phyloP scores from a whole-genome alignment of 2,888 invertebrate species.

The Harpalus rubripes region DNA sequence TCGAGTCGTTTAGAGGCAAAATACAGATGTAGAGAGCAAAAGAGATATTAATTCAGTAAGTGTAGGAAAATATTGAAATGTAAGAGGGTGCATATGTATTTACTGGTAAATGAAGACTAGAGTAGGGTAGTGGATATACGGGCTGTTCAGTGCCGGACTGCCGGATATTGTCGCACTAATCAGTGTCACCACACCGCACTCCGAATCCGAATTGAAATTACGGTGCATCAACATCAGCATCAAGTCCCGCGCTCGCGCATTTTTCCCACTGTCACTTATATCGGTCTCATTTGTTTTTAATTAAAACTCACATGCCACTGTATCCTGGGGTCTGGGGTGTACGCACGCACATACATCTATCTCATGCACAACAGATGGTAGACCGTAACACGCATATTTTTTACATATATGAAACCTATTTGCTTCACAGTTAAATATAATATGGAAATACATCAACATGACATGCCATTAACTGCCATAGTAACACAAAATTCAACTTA shows the following conservation, averaged over 20 bases:
- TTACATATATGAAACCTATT: constrained; percentile 35
- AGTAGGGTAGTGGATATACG: constrained; percentile 73
- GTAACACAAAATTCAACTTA: neutral
- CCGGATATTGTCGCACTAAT: constrained; percentile 77
- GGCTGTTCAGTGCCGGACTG: constrained; percentile 72
- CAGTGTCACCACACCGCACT: constrained; percentile 71
- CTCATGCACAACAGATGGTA: constrained; percentile 29
- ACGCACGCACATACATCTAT: constrained; percentile 29
- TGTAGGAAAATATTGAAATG: constrained; percentile 76
- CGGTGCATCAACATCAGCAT: constrained; percentile 21
- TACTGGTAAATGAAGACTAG: constrained; percentile 75
- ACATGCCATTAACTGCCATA: neutral
- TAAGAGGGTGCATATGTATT: constrained; percentile 77
- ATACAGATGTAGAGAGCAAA: constrained; percentile 59
- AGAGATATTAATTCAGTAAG: constrained; percentile 75
- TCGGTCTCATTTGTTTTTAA: constrained; percentile 65
- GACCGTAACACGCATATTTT: constrained; percentile 23
- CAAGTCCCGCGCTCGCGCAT: constrained; percentile 29
- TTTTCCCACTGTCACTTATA: constrained; percentile 66
- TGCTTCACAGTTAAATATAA: constrained; percentile 34
- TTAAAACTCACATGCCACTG: constrained; percentile 61
- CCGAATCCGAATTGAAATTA: constrained; percentile 49
- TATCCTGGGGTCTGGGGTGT: constrained; percentile 30
- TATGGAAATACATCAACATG: constrained; percentile 43
- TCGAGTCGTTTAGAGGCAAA: constrained; percentile 59